phyloP scores from a whole-genome alignment of 2,797 vertebrate genomes.

The Helarctos malayanus region DNA sequence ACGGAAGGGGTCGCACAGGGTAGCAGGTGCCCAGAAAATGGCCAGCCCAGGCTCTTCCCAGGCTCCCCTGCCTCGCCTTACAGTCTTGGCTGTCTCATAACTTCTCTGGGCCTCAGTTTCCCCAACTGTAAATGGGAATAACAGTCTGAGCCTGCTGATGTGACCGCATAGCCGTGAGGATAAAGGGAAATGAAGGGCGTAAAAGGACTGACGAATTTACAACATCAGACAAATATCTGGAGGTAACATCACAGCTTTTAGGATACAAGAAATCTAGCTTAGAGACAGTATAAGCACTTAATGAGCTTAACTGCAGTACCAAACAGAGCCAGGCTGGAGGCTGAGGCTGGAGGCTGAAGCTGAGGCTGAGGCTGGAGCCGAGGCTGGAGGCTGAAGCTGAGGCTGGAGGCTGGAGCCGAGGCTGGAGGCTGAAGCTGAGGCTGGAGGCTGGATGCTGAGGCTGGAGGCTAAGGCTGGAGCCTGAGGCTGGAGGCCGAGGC shows the following conservation, averaged over 20 bases:
- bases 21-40: accelerated
- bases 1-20: accelerated
- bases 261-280: too few species aligned
- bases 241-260: neutral
- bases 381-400: too few species aligned
- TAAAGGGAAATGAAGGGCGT: neutral
- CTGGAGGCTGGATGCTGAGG: too few species aligned
- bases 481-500: too few species aligned
- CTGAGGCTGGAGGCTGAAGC: too few species aligned
- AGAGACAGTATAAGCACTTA: too few species aligned
- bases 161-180: accelerated
- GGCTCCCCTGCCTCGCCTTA: neutral
- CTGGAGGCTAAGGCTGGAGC: too few species aligned
- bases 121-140: neutral
- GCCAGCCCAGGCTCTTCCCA: neutral
- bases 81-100: neutral
- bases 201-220: neutral
- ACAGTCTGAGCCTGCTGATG: neutral
- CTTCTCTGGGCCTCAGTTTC: neutral
- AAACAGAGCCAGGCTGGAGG: neutral
- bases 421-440: too few species aligned
- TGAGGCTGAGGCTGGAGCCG: too few species aligned
- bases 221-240: neutral
- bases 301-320: too few species aligned
- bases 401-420: too few species aligned